Evolutionary conservation across 2,888 invertebrate genomes (phyloP).

Genomic region (Geotrupes spiniger): DNA sequence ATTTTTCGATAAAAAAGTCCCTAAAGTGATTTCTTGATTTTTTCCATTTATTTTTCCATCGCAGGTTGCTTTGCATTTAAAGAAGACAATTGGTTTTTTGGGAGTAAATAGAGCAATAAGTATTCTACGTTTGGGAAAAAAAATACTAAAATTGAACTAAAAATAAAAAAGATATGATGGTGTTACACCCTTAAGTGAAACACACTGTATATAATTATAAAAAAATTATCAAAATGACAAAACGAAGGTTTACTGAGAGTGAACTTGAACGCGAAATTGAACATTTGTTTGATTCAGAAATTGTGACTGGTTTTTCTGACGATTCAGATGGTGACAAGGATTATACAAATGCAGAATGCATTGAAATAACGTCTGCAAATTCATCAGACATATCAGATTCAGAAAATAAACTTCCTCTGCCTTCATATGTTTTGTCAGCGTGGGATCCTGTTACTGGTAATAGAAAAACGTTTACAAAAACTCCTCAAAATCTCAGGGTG

Average conservation of each 20-base stretch:
- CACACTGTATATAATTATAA: constrained; percentile 4
- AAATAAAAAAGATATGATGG: too few relatives aligned
- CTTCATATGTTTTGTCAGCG: neutral
- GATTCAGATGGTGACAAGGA: constrained; percentile 2
- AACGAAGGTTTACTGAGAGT: constrained; percentile 1
- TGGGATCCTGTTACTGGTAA: constrained; percentile 9
- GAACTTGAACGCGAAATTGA: constrained; percentile 1
- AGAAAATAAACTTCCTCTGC: neutral
- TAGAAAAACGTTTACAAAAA: constrained; percentile 7
- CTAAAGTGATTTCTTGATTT: too few relatives aligned
- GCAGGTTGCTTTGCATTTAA: too few relatives aligned
- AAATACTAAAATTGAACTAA: too few relatives aligned
- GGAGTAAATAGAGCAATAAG: too few relatives aligned
- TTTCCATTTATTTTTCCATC: too few relatives aligned
- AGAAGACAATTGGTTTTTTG: too few relatives aligned
- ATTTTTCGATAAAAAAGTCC: too few relatives aligned
- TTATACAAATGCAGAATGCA: constrained; percentile 1
- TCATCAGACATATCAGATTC: too few relatives aligned
- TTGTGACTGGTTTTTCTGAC: constrained; percentile 3
- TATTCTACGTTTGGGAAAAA: too few relatives aligned
- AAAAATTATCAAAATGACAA: constrained; percentile 5
- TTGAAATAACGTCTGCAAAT: constrained; percentile 1
- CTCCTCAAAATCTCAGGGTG: constrained; percentile 6
- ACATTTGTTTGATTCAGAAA: constrained; percentile 5
- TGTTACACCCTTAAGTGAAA: too few relatives aligned